Evolutionary conservation across 2,797 vertebrate species (phyloP), one percentile per base, ranked within the genome.

Genomic region (Decapterus maruadsi): DNA sequence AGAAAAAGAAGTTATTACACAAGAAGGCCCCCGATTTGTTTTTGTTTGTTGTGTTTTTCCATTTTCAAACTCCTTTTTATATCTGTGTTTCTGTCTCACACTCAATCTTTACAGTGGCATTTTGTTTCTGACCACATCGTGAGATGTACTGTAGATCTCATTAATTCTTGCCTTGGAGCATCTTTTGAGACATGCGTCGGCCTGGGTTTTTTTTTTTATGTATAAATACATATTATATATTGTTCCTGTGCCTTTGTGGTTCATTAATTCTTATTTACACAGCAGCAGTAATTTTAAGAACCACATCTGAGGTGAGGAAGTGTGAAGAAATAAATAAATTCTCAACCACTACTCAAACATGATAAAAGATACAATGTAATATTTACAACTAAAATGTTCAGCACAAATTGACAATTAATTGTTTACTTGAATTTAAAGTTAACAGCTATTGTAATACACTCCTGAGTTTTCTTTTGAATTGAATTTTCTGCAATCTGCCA

Each of bases 131-230:
- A 73, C 77, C 77, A 72, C 68, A 77, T 34, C 80, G 80, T 53
- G 68, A 66, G 81, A 89, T n/a, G 26, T 26, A 26, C n/a, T 89
- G 78, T 79, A 86, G 78, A 83, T 91, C 89, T 93, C 63, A 69
- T 91, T 93, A 94, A 92, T 92, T 92, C 86, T 60, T 92, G 87
- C 89, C 90, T 93, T 7, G 58, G 72, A 89, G 89, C 83, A 14
- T 83, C 60, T 92, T 90, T 81, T 80, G 73, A 90, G 86, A 90
- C 67, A 75, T 36, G 56, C 68, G 67, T 46, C 61, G 42, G n/a
- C 73, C 73, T 81, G 60, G 76, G 54, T 85, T 69, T 82, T 31
- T 31, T 31, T 31, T 2, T 31, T 31, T 31, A 31, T 31, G 4
- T 34, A 34, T 34, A 57, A 64, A 40, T 26, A 46, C 19, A 53